Conservation (phyloP, 1,140 invertebrate genomes). For the Diplogasteroides magnus region DNA sequence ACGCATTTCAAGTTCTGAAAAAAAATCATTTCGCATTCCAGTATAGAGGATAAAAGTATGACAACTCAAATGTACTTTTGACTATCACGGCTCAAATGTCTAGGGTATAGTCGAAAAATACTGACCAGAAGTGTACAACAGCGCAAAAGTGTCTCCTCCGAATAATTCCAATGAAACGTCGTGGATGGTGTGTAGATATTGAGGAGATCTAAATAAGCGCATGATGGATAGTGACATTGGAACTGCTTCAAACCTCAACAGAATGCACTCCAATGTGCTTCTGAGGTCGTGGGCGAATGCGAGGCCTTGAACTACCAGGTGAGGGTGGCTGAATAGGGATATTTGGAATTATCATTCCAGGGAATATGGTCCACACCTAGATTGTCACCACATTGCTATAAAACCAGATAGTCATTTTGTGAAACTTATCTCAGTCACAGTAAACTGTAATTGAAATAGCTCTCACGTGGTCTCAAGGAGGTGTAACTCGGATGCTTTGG, state of each 20-base stretch:
- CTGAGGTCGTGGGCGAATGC: constrained; percentile 22
- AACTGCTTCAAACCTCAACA: not conserved
- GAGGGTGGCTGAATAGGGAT: constrained; percentile 8
- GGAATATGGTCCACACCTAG: too few species aligned
- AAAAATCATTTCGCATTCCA: too few species aligned
- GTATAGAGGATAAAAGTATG: not conserved
- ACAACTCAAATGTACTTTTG: too few species aligned
- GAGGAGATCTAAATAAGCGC: constrained; percentile 28
- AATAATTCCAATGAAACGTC: constrained; percentile 75
- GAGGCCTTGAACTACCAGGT: constrained; percentile 10
- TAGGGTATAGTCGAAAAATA: constrained; percentile 3
- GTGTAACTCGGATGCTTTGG: constrained; percentile 14
- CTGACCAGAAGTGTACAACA: constrained; percentile 71
- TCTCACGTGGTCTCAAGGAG: not conserved
- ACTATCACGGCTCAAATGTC: constrained; percentile 13
- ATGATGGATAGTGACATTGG: not conserved
- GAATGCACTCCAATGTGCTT: constrained; percentile 2
- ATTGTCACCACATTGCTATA: too few species aligned
- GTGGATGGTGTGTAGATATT: constrained; percentile 62
- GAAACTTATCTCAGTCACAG: too few species aligned
- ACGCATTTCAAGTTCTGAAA: constrained; percentile 69
- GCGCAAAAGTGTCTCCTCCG: constrained; percentile 79
- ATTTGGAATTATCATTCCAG: too few species aligned
- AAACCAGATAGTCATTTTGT: too few species aligned
- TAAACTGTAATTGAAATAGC: too few species aligned